phyloP scores from a whole-genome alignment of 2,113 vertebrate species.

The Symphodus melops region DNA sequence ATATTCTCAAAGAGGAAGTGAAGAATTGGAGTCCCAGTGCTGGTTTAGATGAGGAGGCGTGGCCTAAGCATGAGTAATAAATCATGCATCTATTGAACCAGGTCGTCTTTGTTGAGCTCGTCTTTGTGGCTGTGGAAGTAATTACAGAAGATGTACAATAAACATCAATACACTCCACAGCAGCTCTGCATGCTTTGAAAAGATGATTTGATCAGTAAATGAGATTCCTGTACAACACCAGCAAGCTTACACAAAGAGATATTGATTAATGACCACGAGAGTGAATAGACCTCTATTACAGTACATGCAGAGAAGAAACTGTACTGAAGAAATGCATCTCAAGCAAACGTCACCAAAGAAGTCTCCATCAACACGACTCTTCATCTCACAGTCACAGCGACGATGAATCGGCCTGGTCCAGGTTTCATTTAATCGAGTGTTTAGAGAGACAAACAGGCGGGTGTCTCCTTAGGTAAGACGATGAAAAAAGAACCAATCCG shows the following conservation, averaged over 20 bases:
- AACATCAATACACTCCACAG: conserved; percentile 17
- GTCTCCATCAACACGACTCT: background rate
- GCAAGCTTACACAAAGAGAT: conserved; percentile 17
- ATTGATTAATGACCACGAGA: conserved; percentile 27
- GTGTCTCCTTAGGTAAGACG: too few relatives aligned
- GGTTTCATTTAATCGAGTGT: too few relatives aligned
- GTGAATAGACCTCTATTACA: background rate
- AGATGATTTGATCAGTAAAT: conserved; percentile 24
- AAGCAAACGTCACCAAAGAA: conserved; percentile 10
- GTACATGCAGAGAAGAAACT: background rate
- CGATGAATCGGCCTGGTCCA: too few relatives aligned
- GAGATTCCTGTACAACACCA: background rate
- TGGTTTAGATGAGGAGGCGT: background rate
- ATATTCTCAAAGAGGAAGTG: conserved; percentile 55
- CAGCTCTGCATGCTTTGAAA: background rate
- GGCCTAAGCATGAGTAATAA: conserved; percentile 48
- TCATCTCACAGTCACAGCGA: background rate
- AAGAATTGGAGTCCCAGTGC: conserved; percentile 32
- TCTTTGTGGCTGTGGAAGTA: conserved; percentile 18
- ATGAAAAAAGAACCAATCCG: too few relatives aligned
- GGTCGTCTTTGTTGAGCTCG: conserved; percentile 2
- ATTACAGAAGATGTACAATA: conserved; percentile 34
- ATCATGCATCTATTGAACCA: background rate
- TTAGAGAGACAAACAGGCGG: too few relatives aligned
- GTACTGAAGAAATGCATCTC: conserved; percentile 16